Evolutionary conservation across 2,888 invertebrate species (phyloP).

Genomic region (Pyrocoelia pectoralis): DNA sequence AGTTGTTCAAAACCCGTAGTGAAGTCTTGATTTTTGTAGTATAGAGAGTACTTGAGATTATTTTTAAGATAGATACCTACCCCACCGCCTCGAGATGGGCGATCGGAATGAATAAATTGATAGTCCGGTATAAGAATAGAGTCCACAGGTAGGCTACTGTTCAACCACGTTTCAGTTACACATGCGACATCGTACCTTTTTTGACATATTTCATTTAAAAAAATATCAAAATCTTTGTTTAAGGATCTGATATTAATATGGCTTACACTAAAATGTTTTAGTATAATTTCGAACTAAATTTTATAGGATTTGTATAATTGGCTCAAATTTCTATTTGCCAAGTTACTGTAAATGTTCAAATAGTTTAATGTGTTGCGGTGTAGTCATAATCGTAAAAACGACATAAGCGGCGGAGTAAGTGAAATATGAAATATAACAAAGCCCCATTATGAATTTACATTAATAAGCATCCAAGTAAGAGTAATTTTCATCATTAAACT

Average conservation of each 20-base stretch:
- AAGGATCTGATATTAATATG: not conserved
- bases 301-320: not conserved
- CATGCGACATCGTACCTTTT: not conserved
- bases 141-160: no score
- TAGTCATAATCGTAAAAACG: slow-evolving; percentile 1
- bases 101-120: no score
- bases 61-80: no score
- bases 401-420: not conserved
- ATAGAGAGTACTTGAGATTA: no score
- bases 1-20: no score
- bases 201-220: not conserved
- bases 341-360: not conserved
- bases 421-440: slow-evolving; percentile 5
- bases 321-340: not conserved
- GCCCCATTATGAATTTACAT: slow-evolving; percentile 9
- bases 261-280: no score
- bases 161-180: no score
- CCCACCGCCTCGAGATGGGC: no score
- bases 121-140: no score
- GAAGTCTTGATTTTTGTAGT: no score
- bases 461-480: not conserved
- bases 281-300: not conserved
- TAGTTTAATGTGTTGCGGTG: not conserved
- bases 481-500: not conserved
- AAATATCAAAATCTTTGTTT: not conserved